A percentile compares a stretch with the other conserved stretches of the same genome.
These are phyloP conservation scores for Rhamnusium bicolor DNA, from an alignment of 2,888 invertebrate species.

Conservation along the genomic window DNA sequence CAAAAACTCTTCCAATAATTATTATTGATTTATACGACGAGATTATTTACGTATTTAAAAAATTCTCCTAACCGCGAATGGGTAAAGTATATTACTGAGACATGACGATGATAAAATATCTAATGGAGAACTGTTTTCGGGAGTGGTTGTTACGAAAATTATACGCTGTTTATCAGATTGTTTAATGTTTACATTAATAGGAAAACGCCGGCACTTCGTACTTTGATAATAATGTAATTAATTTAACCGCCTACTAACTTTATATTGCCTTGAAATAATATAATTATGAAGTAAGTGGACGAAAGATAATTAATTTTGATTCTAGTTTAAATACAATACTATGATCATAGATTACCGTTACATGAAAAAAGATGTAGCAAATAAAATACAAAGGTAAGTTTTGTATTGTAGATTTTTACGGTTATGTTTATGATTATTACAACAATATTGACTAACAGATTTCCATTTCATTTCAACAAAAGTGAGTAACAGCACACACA, in stretches of 20 bases:
- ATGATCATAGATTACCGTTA: neutral
- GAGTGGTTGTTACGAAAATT: neutral
- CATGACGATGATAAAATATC: neutral
- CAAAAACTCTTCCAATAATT: conserved; percentile 9
- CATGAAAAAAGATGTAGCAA: neutral
- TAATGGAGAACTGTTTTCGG: neutral
- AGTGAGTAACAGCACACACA: neutral
- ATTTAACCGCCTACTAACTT: neutral
- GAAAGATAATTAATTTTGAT: neutral
- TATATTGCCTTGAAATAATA: neutral
- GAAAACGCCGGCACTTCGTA: neutral
- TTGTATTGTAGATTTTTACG: neutral
- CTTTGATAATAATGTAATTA: neutral
- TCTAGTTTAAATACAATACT: neutral
- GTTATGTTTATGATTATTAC: neutral
- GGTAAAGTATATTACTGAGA: too few relatives aligned
- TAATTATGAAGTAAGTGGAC: neutral
- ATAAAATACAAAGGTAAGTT: neutral
- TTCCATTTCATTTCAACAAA: neutral
- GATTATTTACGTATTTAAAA: neutral
- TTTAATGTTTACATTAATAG: neutral
- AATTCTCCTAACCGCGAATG: neutral
- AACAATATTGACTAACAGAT: neutral
- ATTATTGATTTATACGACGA: conserved; percentile 12
- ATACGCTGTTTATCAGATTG: neutral